These are phyloP conservation scores for Eristalis pertinax DNA, from an alignment of 2,888 invertebrate species.

Conservation along the genomic window DNA sequence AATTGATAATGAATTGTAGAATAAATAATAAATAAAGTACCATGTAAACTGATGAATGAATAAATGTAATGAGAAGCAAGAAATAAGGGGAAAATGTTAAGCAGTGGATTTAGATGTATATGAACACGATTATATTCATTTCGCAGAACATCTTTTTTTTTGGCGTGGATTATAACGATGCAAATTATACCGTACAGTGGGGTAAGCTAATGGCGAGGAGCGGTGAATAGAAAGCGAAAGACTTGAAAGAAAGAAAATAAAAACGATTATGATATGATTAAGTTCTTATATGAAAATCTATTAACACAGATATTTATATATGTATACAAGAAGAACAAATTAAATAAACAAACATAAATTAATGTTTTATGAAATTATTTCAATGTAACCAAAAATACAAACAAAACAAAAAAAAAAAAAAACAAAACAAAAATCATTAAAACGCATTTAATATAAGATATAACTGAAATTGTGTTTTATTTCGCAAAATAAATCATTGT, in stretches of 20 bases:
- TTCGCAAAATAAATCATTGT: background rate
- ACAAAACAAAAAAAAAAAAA: conserved; percentile 17
- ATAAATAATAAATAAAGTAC: conserved; percentile 64
- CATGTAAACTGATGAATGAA: conserved; percentile 50
- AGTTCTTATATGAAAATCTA: conserved; percentile 62
- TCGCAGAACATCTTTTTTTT: background rate
- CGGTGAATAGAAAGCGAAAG: conserved; percentile 15
- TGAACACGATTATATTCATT: conserved; percentile 48
- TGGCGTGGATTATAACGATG: background rate
- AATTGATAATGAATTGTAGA: conserved; percentile 69
- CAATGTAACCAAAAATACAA: conserved; percentile 70
- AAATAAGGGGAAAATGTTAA: conserved; percentile 33
- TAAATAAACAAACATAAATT: conserved; percentile 62
- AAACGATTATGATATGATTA: conserved; percentile 29
- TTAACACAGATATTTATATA: conserved; percentile 62
- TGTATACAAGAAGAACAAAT: conserved; percentile 56
- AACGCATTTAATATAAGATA: conserved; percentile 71
- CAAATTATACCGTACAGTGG: background rate
- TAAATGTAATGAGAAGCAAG: background rate
- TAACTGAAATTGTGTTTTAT: conserved; percentile 31
- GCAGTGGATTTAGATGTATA: conserved; percentile 47
- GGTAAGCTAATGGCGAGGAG: background rate
- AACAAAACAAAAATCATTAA: conserved; percentile 42
- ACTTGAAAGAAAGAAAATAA: conserved; percentile 9
- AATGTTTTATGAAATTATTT: conserved; percentile 71